Evolutionary conservation across 1,140 invertebrate species (phyloP).

Genomic region (Holcopasites calliopsidis): DNA sequence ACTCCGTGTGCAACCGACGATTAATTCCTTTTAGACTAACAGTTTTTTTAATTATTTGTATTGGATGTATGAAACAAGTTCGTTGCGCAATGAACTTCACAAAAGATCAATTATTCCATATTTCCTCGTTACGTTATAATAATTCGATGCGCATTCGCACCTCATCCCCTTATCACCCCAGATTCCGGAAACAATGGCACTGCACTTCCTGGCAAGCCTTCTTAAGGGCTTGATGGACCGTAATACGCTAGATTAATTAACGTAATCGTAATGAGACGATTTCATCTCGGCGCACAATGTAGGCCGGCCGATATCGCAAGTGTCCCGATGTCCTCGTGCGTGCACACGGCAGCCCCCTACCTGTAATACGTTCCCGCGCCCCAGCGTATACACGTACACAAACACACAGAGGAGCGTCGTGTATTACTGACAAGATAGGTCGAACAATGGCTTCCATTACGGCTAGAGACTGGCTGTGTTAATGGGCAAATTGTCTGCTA

Average conservation of each 20-base stretch:
- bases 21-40: too few species aligned
- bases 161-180: neutral
- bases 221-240: conserved; percentile 50
- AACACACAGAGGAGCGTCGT: conserved; percentile 39
- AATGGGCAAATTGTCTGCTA: conserved; percentile 76
- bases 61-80: too few species aligned
- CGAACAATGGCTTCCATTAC: conserved; percentile 78
- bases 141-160: neutral
- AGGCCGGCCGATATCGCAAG: conserved; percentile 67
- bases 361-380: conserved; percentile 55
- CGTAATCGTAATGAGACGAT: conserved; percentile 76
- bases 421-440: conserved; percentile 76
- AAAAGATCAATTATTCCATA: too few species aligned
- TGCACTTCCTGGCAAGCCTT: conserved; percentile 20
- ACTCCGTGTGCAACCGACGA: too few species aligned
- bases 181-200: neutral
- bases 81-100: too few species aligned
- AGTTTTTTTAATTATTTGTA: too few species aligned
- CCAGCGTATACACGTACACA: conserved; percentile 36
- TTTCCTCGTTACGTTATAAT: too few species aligned
- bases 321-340: conserved; percentile 64
- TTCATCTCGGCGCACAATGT: conserved; percentile 75
- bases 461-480: conserved; percentile 71
- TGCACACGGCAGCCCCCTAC: conserved; percentile 58
- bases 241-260: conserved; percentile 76